Base-by-base conservation (phyloP, 2,888 invertebrate genomes). In the Lasioglossum malachurum region DNA sequence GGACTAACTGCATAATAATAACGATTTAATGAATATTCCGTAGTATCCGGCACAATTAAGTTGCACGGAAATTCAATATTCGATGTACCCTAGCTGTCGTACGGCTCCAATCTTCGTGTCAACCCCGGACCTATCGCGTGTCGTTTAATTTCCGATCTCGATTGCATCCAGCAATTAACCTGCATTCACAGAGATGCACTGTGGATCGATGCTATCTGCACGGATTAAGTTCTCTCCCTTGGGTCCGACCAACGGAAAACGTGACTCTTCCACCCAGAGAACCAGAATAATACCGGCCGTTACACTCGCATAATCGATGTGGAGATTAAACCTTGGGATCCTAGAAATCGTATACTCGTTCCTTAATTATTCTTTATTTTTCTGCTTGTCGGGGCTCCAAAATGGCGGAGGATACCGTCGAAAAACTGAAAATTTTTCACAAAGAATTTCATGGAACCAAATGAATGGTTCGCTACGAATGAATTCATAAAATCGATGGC, bases 81-180 rank as follows among this genome's bases (percentile, higher is more conserved):
- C 69, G 2, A 23, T 23, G 8, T 19, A 71, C 8, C 10, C 38
- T 38, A 38, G 27, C 38, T 78, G 69, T 78, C 78, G 38, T 3
- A 71, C 38, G 38, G 49, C 35, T 27, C 67, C 77, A 78, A 78
- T 78, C 71, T 78, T 53, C 78, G 38, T 53, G 53, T 78, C 78
- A 78, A 35, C 35, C 64, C 14, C 38, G 53, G 16, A 35, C 71
- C 49, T 31, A 69, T 71, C 38, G 69, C 53, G 69, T 78, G 71
- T 72, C 79, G 35, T 64, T n/a, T 60, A 72, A 79, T 79, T 79
- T 79, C 78, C 78, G 31, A 72, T 79, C 72, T 71, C 44, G 73
- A 60, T 74, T 74, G 73, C 64, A 74, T n/a, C 44, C 79, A 27
- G 64, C 73, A 74, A 64, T 79, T 60, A 73, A 31, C 44, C 69